Evolutionary conservation across 1,140 invertebrate species (phyloP).

Genomic region (Drosophila gunungcola): DNA sequence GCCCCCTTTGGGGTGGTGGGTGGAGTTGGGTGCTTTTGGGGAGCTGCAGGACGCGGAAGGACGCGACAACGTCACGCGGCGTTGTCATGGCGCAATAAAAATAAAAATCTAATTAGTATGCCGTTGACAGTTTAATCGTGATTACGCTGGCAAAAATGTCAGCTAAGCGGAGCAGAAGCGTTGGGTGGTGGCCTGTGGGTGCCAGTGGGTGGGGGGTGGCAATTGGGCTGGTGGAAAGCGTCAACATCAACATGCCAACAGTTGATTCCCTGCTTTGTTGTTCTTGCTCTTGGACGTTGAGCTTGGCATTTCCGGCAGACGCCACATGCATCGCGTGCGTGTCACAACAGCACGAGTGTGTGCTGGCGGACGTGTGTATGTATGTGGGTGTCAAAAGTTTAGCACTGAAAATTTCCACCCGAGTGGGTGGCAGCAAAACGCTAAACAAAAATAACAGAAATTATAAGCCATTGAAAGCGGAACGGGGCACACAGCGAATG

Average conservation of each 20-base stretch:
- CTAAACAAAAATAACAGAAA: slow-evolving; percentile 43
- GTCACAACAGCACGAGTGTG: slow-evolving; percentile 55
- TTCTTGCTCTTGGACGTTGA: slow-evolving; percentile 59
- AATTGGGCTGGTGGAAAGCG: slow-evolving; percentile 7
- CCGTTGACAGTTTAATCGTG: slow-evolving; percentile 84
- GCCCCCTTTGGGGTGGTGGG: not conserved
- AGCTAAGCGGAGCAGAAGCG: slow-evolving; percentile 37
- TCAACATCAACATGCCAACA: slow-evolving; percentile 81
- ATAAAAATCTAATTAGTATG: slow-evolving; percentile 84
- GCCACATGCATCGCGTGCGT: slow-evolving; percentile 66
- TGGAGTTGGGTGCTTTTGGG: not conserved
- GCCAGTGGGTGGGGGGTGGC: not conserved
- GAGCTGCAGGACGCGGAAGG: slow-evolving; percentile 25
- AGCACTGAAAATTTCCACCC: slow-evolving; percentile 26
- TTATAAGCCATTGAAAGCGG: slow-evolving; percentile 20
- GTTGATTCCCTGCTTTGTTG: slow-evolving; percentile 67
- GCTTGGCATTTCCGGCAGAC: slow-evolving; percentile 78
- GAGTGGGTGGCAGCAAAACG: slow-evolving; percentile 23
- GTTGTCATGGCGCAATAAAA: slow-evolving; percentile 83
- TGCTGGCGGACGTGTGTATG: slow-evolving; percentile 16
- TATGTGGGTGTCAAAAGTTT: slow-evolving; percentile 56
- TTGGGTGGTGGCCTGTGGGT: not conserved
- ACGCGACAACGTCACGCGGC: slow-evolving; percentile 73
- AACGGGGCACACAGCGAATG: not conserved
- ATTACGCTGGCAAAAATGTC: slow-evolving; percentile 82